Percentiles rank a stretch among this genome's conserved stretches.
phyloP scores from a whole-genome alignment of 2,888 invertebrate genomes.

The Campopleginae sp. region DNA sequence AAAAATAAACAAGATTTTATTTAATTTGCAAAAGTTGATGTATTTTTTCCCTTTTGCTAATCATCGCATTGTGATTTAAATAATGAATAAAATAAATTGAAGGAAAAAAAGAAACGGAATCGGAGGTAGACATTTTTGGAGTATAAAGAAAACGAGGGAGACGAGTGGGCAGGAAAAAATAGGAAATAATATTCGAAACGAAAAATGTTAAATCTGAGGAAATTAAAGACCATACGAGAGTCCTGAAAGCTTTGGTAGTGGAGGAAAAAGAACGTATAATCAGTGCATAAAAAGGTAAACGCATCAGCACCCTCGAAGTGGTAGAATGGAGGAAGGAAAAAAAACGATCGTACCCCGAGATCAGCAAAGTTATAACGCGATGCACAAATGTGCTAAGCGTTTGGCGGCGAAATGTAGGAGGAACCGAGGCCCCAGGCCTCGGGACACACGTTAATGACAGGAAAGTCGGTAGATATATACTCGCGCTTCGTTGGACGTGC shows the following conservation, averaged over 20 bases:
- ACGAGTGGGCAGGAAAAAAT: neutral
- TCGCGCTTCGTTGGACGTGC: constrained; percentile 48
- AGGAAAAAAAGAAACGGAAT: neutral
- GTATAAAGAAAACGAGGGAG: neutral
- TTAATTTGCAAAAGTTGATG: neutral
- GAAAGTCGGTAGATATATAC: constrained; percentile 76
- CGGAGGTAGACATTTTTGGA: too few relatives aligned
- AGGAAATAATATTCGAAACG: neutral
- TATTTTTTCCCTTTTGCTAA: neutral
- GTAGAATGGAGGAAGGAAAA: constrained; percentile 4
- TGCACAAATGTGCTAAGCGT: constrained; percentile 53
- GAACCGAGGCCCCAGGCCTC: constrained; percentile 46
- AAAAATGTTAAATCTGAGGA: constrained; percentile 16
- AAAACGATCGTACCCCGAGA: constrained; percentile 51
- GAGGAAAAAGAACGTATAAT: constrained; percentile 19
- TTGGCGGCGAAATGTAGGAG: constrained; percentile 56
- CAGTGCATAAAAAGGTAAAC: constrained; percentile 17
- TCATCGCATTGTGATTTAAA: neutral
- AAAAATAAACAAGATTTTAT: neutral
- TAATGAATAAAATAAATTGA: neutral
- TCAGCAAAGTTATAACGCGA: constrained; percentile 41
- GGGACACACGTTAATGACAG: constrained; percentile 79
- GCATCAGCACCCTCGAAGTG: neutral
- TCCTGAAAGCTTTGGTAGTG: constrained; percentile 1
- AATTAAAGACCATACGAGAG: neutral